Evolutionary conservation across 2,797 vertebrate species (phyloP), one percentile per base, ranked within the genome.

Genomic region (Chlorospingus semifuscus): DNA sequence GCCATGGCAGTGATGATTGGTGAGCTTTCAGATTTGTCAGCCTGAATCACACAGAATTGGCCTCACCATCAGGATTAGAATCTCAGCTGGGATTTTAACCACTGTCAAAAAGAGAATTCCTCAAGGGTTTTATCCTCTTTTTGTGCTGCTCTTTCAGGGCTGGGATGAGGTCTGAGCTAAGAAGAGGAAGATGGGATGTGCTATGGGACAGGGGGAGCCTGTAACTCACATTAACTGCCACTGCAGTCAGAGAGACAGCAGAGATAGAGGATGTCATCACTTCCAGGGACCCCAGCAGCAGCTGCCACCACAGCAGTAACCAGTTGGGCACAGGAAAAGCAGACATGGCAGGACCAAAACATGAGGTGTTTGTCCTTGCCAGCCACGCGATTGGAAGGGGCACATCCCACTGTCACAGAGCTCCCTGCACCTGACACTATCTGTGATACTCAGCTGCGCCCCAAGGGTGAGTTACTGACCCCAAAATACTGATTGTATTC

Each of bases 321-420:
- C 47, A n/a, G 30, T 17, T 55, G 37, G 68, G 55, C 64, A 61
- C 15, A 50, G 30, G 30, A 10, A 49, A 72, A 59, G 63, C 3
- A 26, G 29, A 10, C 7, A 29, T 1, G 10, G 27, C 74, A 75
- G 49, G 37, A 46, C 39, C 19, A 65, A 78, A 57, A n/a, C 2
- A 10, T 12, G 49, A 79, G 32, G 26, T 15, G 41, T 56, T 81
- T 30, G 20, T 49, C 26, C 74, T 75, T 42, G 57, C 23, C 44
- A 81, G 47, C 42, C 61, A 24, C 0, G 0, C 0, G 0, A 18
- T 32, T 26, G 24, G 75, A 26, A 44, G 30, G 37, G 41, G 8
- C 37, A 49, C 3, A 1, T 65, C 56, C 39, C 11, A 8, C 41
- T 1, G 11, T 1, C 27, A 55, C 49, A n/a, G 75, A 52, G 70